Percentiles rank a stretch among this genome's conserved stretches.
phyloP scores from a whole-genome alignment of 1,140 invertebrate species.

The Musca domestica region DNA sequence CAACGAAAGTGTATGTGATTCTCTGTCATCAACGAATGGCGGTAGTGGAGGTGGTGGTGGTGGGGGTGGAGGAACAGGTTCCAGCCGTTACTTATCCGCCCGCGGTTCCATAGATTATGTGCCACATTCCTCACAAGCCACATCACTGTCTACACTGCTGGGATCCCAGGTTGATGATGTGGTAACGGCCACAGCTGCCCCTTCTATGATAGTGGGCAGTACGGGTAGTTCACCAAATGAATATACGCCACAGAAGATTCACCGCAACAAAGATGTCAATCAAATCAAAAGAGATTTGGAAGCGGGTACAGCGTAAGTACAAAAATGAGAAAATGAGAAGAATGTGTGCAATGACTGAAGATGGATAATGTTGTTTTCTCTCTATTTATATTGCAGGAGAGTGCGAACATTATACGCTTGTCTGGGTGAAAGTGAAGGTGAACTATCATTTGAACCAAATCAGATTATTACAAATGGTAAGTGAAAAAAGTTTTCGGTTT shows the following conservation, averaged over 20 bases:
- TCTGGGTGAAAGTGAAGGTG: slow-evolving; percentile 92
- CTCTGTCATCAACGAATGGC: slow-evolving; percentile 58
- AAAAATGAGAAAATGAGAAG: not conserved
- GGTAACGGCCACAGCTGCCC: slow-evolving; percentile 41
- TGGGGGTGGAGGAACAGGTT: slow-evolving; percentile 29
- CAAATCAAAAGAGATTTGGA: slow-evolving; percentile 50
- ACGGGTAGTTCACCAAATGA: slow-evolving; percentile 39
- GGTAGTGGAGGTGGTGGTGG: slow-evolving; percentile 25
- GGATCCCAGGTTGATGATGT: slow-evolving; percentile 47
- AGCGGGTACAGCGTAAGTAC: slow-evolving; percentile 49
- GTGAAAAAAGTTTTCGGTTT: too few species aligned
- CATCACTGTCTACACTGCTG: slow-evolving; percentile 42
- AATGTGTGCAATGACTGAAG: not conserved
- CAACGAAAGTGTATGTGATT: slow-evolving; percentile 68
- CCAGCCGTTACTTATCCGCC: slow-evolving; percentile 28
- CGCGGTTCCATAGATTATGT: slow-evolving; percentile 39
- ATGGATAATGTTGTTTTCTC: slow-evolving; percentile 5
- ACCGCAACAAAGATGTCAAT: slow-evolving; percentile 50
- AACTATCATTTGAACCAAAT: slow-evolving; percentile 97
- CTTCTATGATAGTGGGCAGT: slow-evolving; percentile 38
- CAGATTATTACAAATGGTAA: slow-evolving; percentile 96
- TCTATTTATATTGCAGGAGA: slow-evolving; percentile 59
- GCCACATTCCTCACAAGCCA: slow-evolving; percentile 36
- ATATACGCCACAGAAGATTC: slow-evolving; percentile 46
- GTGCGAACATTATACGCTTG: slow-evolving; percentile 94